These are phyloP conservation scores for Drosophila eohydei DNA, from an alignment of 2,888 invertebrate species.

Conservation along the genomic window DNA sequence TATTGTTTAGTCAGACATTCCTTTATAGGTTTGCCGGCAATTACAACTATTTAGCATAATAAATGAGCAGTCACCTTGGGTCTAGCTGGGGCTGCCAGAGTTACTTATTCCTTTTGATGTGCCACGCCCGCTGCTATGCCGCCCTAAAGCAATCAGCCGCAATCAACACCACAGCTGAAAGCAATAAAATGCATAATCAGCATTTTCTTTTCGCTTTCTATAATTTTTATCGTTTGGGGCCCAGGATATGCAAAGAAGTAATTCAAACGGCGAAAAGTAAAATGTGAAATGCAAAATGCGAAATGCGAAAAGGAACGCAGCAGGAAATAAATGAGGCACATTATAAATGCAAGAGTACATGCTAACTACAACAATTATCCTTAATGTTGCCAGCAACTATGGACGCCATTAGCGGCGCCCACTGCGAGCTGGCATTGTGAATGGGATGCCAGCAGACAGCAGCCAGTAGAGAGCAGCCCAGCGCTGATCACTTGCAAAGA, in stretches of 20 bases:
- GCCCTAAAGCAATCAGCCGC: conserved; percentile 67
- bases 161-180: conserved; percentile 71
- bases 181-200: conserved; percentile 78
- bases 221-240: conserved; percentile 63
- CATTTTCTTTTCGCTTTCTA: conserved; percentile 51
- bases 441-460: conserved; percentile 4
- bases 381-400: conserved; percentile 77
- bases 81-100: background rate
- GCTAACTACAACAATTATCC: conserved; percentile 80
- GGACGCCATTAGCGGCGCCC: conserved; percentile 63
- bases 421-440: conserved; percentile 4
- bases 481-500: conserved; percentile 75
- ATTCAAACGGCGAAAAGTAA: conserved; percentile 36
- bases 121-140: background rate
- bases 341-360: conserved; percentile 80
- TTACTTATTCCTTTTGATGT: conserved; percentile 11
- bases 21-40: background rate
- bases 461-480: conserved; percentile 1
- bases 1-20: background rate
- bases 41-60: conserved; percentile 24
- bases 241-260: conserved; percentile 68
- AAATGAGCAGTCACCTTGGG: conserved; percentile 4
- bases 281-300: conserved; percentile 17
- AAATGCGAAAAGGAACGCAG: conserved; percentile 27
- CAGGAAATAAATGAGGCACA: conserved; percentile 77